Conservation (phyloP, 2,113 vertebrate species). For the Raja brachyura region DNA sequence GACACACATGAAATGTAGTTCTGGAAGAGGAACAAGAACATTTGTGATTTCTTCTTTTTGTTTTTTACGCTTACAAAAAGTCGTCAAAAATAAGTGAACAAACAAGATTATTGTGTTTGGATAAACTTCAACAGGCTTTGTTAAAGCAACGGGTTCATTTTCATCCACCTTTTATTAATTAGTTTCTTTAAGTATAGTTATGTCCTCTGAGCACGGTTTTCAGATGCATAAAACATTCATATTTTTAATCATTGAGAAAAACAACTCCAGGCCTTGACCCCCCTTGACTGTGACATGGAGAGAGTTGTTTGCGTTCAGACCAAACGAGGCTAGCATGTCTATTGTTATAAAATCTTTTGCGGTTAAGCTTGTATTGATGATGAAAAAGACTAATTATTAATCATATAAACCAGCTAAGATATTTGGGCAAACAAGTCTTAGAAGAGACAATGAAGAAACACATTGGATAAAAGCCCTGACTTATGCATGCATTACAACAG, state of each 20-base stretch:
- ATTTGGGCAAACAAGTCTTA: not conserved
- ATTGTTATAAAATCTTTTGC: not conserved
- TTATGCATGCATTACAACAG: not conserved
- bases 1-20: not conserved
- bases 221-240: not conserved
- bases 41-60: not conserved
- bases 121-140: not conserved
- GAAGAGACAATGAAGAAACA: not conserved
- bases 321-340: not conserved
- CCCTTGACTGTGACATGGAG: not conserved
- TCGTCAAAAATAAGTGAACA: not conserved
- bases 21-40: not conserved
- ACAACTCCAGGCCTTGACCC: not conserved
- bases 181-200: not conserved
- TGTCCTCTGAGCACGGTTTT: not conserved
- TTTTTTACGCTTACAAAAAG: not conserved
- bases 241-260: not conserved
- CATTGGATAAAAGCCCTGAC: not conserved
- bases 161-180: not conserved
- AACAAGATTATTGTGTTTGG: not conserved
- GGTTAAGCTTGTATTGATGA: not conserved
- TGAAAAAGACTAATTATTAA: too few relatives aligned
- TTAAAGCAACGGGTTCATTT: not conserved
- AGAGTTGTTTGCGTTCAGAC: not conserved
- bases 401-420: not conserved